Percentiles rank a stretch among this genome's conserved stretches.
phyloP scores from a whole-genome alignment of 1,140 invertebrate species.

The Agrypnia vestita region DNA sequence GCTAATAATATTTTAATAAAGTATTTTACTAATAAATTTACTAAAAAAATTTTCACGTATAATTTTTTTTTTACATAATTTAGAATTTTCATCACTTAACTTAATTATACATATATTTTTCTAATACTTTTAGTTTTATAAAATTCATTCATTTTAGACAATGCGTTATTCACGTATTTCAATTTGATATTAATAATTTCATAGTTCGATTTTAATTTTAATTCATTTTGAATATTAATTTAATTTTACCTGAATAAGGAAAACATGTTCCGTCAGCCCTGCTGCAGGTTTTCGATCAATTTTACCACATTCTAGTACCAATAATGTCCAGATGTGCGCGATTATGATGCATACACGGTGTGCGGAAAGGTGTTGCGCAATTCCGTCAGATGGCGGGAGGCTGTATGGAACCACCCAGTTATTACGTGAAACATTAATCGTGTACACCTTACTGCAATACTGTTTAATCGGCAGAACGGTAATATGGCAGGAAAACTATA shows the following conservation, averaged over 20 bases:
- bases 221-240: background rate
- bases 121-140: too few species aligned
- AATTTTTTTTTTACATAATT: too few species aligned
- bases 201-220: too few species aligned
- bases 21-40: too few species aligned
- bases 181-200: background rate
- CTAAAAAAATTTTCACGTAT: too few species aligned
- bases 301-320: background rate
- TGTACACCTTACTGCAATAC: slow-evolving; percentile 13
- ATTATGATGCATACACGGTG: slow-evolving; percentile 22
- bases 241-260: background rate
- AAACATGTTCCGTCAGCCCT: background rate
- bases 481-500: background rate
- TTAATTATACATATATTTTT: too few species aligned
- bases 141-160: too few species aligned
- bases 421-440: slow-evolving; percentile 24
- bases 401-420: slow-evolving; percentile 14
- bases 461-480: background rate
- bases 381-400: slow-evolving; percentile 13
- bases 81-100: too few species aligned
- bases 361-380: slow-evolving; percentile 36
- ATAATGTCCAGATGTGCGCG: slow-evolving; percentile 25
- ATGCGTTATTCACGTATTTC: too few species aligned
- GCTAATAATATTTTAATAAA: too few species aligned
- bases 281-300: background rate